Percentiles rank a stretch among this genome's conserved stretches.
These are phyloP conservation scores for Colletes latitarsis DNA, from an alignment of 1,140 invertebrate genomes.

Conservation along the genomic window DNA sequence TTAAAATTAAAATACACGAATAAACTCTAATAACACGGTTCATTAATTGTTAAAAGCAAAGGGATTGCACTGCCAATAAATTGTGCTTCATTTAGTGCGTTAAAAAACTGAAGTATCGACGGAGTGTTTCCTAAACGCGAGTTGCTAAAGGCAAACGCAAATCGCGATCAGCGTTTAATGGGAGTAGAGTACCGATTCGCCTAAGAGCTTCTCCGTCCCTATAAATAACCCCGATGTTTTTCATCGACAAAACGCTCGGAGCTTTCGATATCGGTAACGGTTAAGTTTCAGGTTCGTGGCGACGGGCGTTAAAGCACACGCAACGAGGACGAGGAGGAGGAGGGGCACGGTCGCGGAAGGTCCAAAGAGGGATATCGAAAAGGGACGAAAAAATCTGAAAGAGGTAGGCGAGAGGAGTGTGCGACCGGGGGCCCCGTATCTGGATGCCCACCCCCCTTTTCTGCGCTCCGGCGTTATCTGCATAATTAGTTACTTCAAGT, in stretches of 20 bases:
- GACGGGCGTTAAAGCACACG: constrained; percentile 24
- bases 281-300: constrained; percentile 20
- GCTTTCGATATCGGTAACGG: constrained; percentile 34
- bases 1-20: too few species aligned
- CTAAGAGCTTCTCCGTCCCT: constrained; percentile 27
- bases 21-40: too few species aligned
- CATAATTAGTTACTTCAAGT: constrained; percentile 75
- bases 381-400: constrained; percentile 44
- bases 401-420: constrained; percentile 53
- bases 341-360: constrained; percentile 8
- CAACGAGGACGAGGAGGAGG: neutral
- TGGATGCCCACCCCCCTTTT: constrained; percentile 64
- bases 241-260: constrained; percentile 14
- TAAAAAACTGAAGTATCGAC: too few species aligned
- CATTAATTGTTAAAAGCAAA: too few species aligned
- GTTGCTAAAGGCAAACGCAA: too few species aligned
- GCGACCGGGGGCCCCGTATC: constrained; percentile 62
- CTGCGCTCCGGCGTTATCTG: constrained; percentile 70
- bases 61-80: too few species aligned
- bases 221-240: constrained; percentile 11
- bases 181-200: neutral
- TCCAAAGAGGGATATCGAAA: constrained; percentile 53
- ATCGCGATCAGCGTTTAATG: too few species aligned
- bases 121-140: too few species aligned
- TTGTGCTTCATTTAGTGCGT: too few species aligned